Evolutionary conservation across 1,140 invertebrate genomes (phyloP), one percentile per base, ranked within the genome.

Genomic region (Acromyrmex heyeri): DNA sequence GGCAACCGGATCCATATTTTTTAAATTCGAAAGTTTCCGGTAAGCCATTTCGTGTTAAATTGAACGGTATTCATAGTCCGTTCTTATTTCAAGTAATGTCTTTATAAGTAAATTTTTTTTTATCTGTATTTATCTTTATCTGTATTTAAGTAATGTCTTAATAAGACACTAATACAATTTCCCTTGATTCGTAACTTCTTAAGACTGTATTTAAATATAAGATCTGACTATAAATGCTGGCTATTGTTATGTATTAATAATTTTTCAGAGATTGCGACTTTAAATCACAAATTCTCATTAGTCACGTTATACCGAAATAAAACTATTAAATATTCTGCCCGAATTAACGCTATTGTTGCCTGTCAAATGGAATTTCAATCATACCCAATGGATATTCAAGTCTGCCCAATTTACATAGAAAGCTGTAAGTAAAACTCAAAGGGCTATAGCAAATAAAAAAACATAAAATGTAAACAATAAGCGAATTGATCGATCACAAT

Each of bases 1-100:
- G 98, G 98, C 97, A 98, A 92, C 98, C 98, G 0, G 98, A 98
- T 94, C 97, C 97, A 8, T 98, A 98, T 93, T 98, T 98, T 94
- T 95, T 98, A 3, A 98, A 98, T 94, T 97, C 97, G 2, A 98
- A 98, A 96, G 96, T 97, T 61, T 97, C 97, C 90, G 97, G 97
- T 97, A 95, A 94, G 93, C 3, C 34, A 38, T 38, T 38, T 38
- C 7, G 7, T 7, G 34, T 38, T 38, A 38, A 38, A 38, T 38
- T 38, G 34, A 5, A 7, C 34, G 1, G 0, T 8, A 38, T 8
- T 38, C 34, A 38, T 38, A 38, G 7, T 38, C 7, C 34, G 34
- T 38, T 38, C 34, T 38, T 38, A 38, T 38, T 38, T 38, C 34
- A 38, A 24, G 24, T 24, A 24, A 24, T 24, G 24, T 24, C 24